These are phyloP conservation scores for Prionace glauca DNA, from an alignment of 2,797 vertebrate species.

Conservation along the genomic window DNA sequence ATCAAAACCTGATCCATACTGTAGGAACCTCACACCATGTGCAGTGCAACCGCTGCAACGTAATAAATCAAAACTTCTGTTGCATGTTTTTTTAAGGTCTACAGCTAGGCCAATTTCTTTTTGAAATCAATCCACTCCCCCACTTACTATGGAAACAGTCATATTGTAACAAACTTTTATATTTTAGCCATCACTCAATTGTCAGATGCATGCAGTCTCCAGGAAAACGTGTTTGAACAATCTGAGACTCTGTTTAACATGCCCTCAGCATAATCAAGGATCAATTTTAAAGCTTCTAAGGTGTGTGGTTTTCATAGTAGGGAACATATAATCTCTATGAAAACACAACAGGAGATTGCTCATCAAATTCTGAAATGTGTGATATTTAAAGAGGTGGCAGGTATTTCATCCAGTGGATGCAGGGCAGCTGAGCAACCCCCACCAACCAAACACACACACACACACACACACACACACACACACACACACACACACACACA, in stretches of 20 bases:
- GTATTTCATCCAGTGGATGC: too few relatives aligned
- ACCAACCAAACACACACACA: too few relatives aligned
- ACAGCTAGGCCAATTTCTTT: not conserved
- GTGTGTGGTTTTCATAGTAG: not conserved
- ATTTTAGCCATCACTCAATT: not conserved
- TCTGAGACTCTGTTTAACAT: not conserved
- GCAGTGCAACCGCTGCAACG: not conserved
- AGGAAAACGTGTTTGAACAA: not conserved
- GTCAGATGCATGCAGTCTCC: not conserved
- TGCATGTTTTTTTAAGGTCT: not conserved
- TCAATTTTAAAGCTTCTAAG: not conserved
- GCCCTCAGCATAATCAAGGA: not conserved
- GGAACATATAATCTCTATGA: not conserved
- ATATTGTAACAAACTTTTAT: not conserved
- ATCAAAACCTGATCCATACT: not conserved
- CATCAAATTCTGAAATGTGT: not conserved
- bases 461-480: too few relatives aligned
- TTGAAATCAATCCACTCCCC: not conserved
- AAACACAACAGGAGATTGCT: not conserved
- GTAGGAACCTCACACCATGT: not conserved
- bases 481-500: too few relatives aligned
- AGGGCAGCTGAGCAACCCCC: too few relatives aligned
- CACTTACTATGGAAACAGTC: not conserved
- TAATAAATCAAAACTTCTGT: not conserved
- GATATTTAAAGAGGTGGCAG: too few relatives aligned